These are phyloP conservation scores for Xenopus laevis DNA, from an alignment of 2,113 vertebrate species.

Conservation along the genomic window DNA sequence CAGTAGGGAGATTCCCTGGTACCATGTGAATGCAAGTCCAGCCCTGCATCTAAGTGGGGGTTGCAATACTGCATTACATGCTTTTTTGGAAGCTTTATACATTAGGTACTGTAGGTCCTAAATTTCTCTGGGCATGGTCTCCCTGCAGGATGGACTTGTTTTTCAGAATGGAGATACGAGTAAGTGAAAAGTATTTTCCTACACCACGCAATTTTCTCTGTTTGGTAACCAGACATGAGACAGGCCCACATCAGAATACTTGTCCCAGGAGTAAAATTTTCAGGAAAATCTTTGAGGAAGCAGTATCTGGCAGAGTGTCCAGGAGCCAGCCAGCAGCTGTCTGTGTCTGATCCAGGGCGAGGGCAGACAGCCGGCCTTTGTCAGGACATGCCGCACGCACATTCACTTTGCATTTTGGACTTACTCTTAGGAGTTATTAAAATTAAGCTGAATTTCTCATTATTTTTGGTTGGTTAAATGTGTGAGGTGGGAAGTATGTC, in stretches of 20 bases:
- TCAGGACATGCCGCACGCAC: neutral
- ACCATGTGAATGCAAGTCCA: no score
- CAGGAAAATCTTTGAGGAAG: constrained; percentile 14
- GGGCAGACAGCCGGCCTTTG: constrained; percentile 17
- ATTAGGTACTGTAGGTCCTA: no score
- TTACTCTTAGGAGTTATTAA: neutral
- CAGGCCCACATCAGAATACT: neutral
- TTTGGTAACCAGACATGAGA: constrained; percentile 5
- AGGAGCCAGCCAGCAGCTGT: constrained; percentile 8
- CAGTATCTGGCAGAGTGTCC: constrained; percentile 2
- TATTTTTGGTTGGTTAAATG: neutral
- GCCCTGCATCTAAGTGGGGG: no score
- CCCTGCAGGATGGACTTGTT: no score
- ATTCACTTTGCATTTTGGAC: neutral
- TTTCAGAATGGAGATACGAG: no score
- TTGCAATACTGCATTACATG: no score
- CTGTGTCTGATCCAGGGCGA: constrained; percentile 7
- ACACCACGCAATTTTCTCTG: neutral
- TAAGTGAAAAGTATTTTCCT: neutral
- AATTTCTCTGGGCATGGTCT: no score
- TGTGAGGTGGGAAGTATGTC: neutral
- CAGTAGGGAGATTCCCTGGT: no score
- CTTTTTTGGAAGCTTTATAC: no score
- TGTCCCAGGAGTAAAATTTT: neutral
- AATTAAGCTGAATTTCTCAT: neutral